Base-by-base conservation (phyloP, 2,113 vertebrate genomes). In the Panthera tigris region DNA sequence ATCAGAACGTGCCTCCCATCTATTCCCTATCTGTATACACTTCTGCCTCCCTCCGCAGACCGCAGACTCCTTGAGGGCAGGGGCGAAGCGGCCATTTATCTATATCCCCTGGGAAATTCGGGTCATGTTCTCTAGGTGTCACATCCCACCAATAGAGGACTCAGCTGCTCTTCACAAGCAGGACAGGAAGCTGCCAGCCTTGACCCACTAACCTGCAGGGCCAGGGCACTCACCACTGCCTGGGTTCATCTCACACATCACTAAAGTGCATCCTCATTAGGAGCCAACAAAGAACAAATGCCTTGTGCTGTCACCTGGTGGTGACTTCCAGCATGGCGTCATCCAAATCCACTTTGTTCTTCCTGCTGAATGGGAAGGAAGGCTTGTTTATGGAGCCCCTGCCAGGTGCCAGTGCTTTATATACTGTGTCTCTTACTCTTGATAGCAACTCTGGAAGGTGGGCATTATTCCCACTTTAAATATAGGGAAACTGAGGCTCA, bases 261-360 rank as follows among this genome's bases (percentile, higher is more conserved):
- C 16, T 41, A 21, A 89, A 91, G 33, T 1, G 8, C 55, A 33
- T 50, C 18, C 78, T 81, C 19, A 0, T 33, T 18, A 92, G 39
- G 4, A 82, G 36, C 0, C 12, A 21, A 29, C 0, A 12, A 16
- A 16, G 55, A 81, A 73, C 19, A 23, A 45, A 52, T 45, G 68
- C 78, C 48, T 36, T 4, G 45, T 95, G 90, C 97, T 97, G 97
- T 97, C 98, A 98, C 96, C 97, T 97, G 78, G 92, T 97, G 97
- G 97, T 95, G 13, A 86, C 61, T 92, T 91, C 7, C 29, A 95
- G 90, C 14, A 91, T 15, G 57, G 50, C 4, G 10, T 19, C 69
- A 52, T 83, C 89, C 29, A 16, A 71, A 71, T 11, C 23, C 65
- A 29, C 57, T 29, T 48, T n/a, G 66, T 33, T 85, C 48, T 89